Evolutionary conservation across 2,113 vertebrate genomes (phyloP), one percentile per base, ranked within the genome.

Genomic region (Rhodinocichla rosea): DNA sequence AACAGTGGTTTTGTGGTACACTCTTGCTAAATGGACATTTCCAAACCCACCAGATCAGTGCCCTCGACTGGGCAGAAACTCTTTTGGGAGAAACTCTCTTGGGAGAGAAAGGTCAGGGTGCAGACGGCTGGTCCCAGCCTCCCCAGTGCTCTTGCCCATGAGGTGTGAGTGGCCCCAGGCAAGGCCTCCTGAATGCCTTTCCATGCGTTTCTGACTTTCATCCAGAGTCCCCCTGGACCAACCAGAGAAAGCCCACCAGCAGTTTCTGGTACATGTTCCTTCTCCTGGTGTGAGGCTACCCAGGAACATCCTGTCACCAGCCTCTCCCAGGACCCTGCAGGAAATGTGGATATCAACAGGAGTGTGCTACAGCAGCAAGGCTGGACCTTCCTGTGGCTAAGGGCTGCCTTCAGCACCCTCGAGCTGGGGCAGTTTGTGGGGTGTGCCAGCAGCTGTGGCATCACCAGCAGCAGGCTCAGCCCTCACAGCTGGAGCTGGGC

Each of bases 1-100:
- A 62, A 40, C 0, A 0, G 13, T 2, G 1, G 8, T 15, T 69
- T 52, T 60, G 45, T 68, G 26, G 8, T 37, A 79, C 1, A 4
- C 56, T 69, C 26, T 53, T 77, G 22, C 71, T 16, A 32, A n/a
- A 10, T 14, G 55, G 13, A 5, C n/a, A 10, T 50, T 55, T 63
- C 83, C 30, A n/a, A 87, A 68, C 21, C 23, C 33, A 40, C 32
- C 39, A 39, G 17, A 44, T 11, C 14, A 1, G 11, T 14, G 18
- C 14, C 55, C n/a, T 45, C 1, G 4, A 39, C 13, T 12, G 9
- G 16, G 10, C 13, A 33, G 16, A 80, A 80, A 80, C 13, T 67
- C 12, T 44, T 12, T 39, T 32, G 33, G 27, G 27, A 56, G 56
- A 83, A 70, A 49, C 17, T 27, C 10, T 33, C 27, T 2, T 1